Conservation (phyloP, 2,888 invertebrate species). For the Cephus sareptanus region DNA sequence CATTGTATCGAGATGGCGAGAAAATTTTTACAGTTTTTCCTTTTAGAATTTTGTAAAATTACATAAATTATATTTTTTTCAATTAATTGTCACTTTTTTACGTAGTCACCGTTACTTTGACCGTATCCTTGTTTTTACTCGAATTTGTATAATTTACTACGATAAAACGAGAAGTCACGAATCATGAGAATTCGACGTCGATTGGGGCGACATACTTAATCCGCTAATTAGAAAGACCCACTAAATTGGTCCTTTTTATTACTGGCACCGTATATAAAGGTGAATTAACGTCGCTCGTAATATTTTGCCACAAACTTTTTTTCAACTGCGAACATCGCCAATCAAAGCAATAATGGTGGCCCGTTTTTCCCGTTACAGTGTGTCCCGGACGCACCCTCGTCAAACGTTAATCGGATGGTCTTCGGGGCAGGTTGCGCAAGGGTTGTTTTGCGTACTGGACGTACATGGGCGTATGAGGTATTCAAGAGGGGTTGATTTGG, state of each 20-base stretch:
- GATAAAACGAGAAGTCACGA: neutral
- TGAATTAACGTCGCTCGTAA: neutral
- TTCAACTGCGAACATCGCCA: neutral
- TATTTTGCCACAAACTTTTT: neutral
- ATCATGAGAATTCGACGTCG: neutral
- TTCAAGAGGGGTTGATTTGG: neutral
- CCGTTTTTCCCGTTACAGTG: neutral
- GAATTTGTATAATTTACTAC: neutral
- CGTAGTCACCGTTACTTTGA: too few species aligned
- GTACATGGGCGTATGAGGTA: neutral
- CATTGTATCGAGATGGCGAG: neutral
- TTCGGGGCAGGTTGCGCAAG: neutral
- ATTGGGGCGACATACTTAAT: neutral
- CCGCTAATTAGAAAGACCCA: neutral
- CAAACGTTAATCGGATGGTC: constrained; percentile 16
- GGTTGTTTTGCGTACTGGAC: neutral
- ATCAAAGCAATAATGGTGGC: neutral
- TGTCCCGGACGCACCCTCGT: constrained; percentile 12
- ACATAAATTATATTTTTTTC: too few species aligned
- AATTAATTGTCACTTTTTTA: neutral
- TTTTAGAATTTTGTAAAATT: neutral
- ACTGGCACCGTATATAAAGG: neutral
- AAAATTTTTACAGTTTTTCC: neutral
- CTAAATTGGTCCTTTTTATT: neutral
- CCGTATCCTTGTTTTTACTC: too few species aligned